Conservation (phyloP, 2,797 vertebrate species). For the Cyprinodon diabolis region DNA sequence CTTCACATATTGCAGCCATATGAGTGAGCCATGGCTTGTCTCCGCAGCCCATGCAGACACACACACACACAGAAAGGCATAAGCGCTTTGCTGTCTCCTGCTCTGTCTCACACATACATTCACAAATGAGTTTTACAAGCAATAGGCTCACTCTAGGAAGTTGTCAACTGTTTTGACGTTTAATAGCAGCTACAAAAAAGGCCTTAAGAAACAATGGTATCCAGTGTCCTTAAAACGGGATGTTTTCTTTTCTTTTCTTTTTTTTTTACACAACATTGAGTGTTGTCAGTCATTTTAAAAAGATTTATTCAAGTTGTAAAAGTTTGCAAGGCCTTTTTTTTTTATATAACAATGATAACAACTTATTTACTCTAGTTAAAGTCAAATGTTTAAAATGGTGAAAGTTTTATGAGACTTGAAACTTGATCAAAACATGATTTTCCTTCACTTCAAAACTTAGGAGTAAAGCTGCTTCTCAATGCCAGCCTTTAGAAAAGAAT, state of each 20-base stretch:
- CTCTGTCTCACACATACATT: slow-evolving; percentile 43
- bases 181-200: slow-evolving; percentile 74
- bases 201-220: slow-evolving; percentile 67
- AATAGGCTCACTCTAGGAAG: slow-evolving; percentile 76
- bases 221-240: slow-evolving; percentile 55
- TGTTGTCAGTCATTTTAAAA: slow-evolving; percentile 19
- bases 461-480: not conserved
- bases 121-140: slow-evolving; percentile 73
- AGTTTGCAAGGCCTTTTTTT: slow-evolving; percentile 21
- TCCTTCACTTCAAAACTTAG: not conserved
- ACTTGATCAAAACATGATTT: slow-evolving; percentile 17
- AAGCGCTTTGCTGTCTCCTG: slow-evolving; percentile 53
- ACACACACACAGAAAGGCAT: slow-evolving; percentile 40
- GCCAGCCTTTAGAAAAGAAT: not conserved
- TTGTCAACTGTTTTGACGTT: slow-evolving; percentile 76
- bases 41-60: slow-evolving; percentile 42
- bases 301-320: slow-evolving; percentile 26
- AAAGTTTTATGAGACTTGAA: not conserved
- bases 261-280: slow-evolving; percentile 1
- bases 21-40: slow-evolving; percentile 68
- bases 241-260: not conserved
- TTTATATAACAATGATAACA: not conserved
- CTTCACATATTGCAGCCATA: slow-evolving; percentile 81
- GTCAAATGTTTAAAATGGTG: not conserved
- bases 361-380: slow-evolving; percentile 8